Evolutionary conservation across 2,113 vertebrate species (phyloP).

Genomic region (Halichoeres trimaculatus): DNA sequence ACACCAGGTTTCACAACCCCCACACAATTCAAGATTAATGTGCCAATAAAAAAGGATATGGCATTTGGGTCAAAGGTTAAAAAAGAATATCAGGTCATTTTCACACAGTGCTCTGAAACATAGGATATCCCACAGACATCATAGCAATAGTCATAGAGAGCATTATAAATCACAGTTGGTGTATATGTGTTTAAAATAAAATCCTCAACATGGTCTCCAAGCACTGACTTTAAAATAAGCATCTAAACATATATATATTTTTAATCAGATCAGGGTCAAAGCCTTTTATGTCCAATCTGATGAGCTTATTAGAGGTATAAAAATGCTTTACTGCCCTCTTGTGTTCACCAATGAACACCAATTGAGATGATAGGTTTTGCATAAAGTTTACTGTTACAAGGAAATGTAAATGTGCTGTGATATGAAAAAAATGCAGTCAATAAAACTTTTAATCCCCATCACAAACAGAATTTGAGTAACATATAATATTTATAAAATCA

Average conservation of each 20-base stretch:
- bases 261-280: neutral
- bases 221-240: too few species aligned
- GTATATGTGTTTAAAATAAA: neutral
- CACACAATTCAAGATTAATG: slow-evolving; percentile 12
- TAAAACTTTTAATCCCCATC: neutral
- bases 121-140: neutral
- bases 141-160: neutral
- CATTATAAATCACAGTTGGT: too few species aligned
- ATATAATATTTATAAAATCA: neutral
- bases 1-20: slow-evolving; percentile 16
- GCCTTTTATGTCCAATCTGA: neutral
- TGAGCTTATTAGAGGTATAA: neutral
- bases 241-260: neutral
- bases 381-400: neutral
- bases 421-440: neutral
- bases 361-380: neutral
- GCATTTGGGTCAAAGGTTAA: slow-evolving; percentile 44
- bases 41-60: slow-evolving; percentile 7
- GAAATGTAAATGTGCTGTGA: neutral
- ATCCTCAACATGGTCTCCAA: too few species aligned
- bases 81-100: neutral
- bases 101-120: too few species aligned
- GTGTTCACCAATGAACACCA: slow-evolving; percentile 30
- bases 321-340: slow-evolving; percentile 51
- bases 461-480: neutral